These are phyloP conservation scores for Scatophagus argus DNA, from an alignment of 2,113 vertebrate genomes.

Conservation along the genomic window DNA sequence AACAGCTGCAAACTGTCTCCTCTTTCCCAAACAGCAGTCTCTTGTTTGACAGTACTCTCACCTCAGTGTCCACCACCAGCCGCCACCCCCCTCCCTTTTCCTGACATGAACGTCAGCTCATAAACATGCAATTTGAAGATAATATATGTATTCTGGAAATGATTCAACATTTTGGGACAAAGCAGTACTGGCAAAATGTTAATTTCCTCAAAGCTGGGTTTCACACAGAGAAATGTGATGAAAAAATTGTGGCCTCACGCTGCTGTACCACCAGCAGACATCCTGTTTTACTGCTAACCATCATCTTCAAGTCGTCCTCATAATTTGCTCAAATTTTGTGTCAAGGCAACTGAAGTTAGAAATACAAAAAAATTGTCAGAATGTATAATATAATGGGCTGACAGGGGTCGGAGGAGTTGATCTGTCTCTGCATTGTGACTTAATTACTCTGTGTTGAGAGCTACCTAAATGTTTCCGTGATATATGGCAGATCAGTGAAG, in stretches of 20 bases:
- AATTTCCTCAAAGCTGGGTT: neutral
- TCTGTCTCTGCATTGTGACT: slow-evolving; percentile 58
- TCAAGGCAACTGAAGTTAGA: slow-evolving; percentile 33
- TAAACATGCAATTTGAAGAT: no score
- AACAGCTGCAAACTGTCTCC: no score
- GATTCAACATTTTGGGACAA: slow-evolving; percentile 5
- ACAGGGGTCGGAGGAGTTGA: slow-evolving; percentile 41
- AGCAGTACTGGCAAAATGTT: neutral
- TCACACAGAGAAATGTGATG: neutral
- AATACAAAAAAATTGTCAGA: slow-evolving; percentile 25
- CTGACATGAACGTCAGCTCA: no score
- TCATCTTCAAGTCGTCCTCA: slow-evolving; percentile 38
- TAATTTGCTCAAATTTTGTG: slow-evolving; percentile 37
- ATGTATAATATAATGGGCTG: slow-evolving; percentile 28
- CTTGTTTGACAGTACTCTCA: no score
- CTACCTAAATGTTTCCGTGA: slow-evolving; percentile 50
- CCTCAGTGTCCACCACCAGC: no score
- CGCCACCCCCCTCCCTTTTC: no score
- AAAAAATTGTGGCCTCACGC: neutral
- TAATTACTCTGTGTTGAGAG: slow-evolving; percentile 63
- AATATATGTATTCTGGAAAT: no score
- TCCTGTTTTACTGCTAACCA: slow-evolving; percentile 6
- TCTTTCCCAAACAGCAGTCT: no score
- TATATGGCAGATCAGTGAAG: slow-evolving; percentile 47
- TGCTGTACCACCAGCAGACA: slow-evolving; percentile 32